These are phyloP conservation scores for Notiomystis cincta DNA, from an alignment of 2,113 vertebrate genomes.

Conservation along the genomic window DNA sequence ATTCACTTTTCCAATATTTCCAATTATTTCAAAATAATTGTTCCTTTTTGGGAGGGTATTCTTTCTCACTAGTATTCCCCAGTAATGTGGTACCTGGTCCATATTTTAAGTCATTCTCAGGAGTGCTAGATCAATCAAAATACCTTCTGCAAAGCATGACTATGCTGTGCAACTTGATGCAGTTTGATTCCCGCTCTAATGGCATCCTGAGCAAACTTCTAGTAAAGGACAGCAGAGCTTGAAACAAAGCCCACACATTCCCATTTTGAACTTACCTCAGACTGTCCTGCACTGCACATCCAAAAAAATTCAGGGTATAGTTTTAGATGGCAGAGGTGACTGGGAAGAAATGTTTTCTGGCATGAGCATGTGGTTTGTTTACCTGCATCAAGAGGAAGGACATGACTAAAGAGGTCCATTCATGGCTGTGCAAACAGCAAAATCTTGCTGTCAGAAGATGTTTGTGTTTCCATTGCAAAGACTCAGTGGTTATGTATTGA, in stretches of 20 bases:
- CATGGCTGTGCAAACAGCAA: neutral
- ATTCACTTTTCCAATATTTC: neutral
- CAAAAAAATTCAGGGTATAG: neutral
- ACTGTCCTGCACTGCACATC: neutral
- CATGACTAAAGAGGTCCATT: neutral
- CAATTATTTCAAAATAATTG: neutral
- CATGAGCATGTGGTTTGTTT: neutral
- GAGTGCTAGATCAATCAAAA: neutral
- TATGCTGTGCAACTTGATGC: neutral
- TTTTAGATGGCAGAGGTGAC: neutral
- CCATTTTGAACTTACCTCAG: neutral
- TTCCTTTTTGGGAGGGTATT: neutral
- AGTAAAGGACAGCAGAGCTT: neutral
- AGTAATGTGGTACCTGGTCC: neutral
- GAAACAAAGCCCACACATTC: neutral
- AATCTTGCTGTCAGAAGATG: neutral
- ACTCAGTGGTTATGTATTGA: neutral
- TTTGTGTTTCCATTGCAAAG: neutral
- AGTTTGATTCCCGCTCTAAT: neutral
- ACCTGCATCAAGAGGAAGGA: neutral
- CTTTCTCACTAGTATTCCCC: neutral
- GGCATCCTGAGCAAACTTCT: neutral
- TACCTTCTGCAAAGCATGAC: neutral
- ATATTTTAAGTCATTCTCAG: neutral
- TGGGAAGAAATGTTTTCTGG: rapidly evolving